Conservation (phyloP, 2,888 invertebrate genomes). For the Pyrochroa serraticornis region DNA sequence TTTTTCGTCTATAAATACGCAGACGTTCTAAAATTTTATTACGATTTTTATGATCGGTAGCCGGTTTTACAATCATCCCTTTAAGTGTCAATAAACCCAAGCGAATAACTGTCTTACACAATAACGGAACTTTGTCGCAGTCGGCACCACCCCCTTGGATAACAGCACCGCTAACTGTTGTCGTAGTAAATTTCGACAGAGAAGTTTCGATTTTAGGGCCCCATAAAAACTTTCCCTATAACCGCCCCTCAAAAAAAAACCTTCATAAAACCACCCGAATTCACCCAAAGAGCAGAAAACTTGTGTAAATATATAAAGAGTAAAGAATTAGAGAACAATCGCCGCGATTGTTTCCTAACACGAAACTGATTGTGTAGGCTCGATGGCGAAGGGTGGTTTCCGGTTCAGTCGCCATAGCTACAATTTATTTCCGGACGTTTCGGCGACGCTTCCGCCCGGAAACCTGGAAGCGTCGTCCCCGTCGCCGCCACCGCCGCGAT, state of each 20-base stretch:
- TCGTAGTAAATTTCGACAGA: conserved; percentile 22
- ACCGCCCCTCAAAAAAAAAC: conserved; percentile 1
- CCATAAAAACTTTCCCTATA: conserved; percentile 1
- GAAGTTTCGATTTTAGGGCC: conserved; percentile 8
- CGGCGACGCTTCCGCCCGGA: background rate
- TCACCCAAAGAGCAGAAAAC: too few species aligned
- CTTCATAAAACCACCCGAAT: background rate
- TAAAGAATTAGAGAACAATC: too few species aligned
- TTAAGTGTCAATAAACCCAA: conserved; percentile 29
- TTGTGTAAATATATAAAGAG: too few species aligned
- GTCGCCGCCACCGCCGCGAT: too few species aligned
- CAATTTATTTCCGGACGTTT: background rate
- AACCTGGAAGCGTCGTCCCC: background rate
- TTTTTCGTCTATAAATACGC: conserved; percentile 29
- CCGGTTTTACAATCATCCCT: conserved; percentile 38
- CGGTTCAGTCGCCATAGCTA: background rate
- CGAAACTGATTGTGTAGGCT: background rate
- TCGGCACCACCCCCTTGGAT: conserved; percentile 18
- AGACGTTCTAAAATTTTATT: conserved; percentile 37
- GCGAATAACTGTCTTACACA: conserved; percentile 23
- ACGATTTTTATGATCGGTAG: conserved; percentile 37
- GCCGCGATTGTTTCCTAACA: too few species aligned
- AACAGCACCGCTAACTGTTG: conserved; percentile 27
- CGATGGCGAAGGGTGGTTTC: background rate
- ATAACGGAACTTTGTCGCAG: conserved; percentile 31